These are phyloP conservation scores for Nebria ingens DNA, from an alignment of 1,140 invertebrate genomes.

Conservation along the genomic window DNA sequence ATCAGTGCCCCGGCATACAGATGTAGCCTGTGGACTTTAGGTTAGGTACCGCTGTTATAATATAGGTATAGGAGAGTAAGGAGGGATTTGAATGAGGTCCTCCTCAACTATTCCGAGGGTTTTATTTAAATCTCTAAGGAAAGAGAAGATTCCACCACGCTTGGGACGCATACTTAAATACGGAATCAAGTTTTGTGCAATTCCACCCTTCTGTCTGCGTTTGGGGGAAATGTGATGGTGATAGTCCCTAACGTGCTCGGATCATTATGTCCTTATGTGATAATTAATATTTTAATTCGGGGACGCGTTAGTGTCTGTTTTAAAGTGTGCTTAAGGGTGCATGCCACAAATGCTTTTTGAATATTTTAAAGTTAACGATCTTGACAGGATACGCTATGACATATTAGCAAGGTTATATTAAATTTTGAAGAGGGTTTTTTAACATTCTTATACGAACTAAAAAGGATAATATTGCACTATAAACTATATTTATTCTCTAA, in stretches of 20 bases:
- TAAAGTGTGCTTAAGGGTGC: not conserved
- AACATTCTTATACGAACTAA: no score
- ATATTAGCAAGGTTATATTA: no score
- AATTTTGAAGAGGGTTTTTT: no score
- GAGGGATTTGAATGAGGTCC: no score
- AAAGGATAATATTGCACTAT: no score
- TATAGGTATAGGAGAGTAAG: no score
- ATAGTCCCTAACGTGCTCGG: not conserved
- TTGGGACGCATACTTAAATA: not conserved
- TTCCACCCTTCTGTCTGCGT: not conserved
- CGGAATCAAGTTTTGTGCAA: constrained; percentile 7
- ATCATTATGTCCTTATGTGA: not conserved
- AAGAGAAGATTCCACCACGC: constrained; percentile 3
- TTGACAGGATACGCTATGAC: no score
- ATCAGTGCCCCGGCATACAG: no score
- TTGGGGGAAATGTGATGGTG: not conserved
- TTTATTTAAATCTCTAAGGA: constrained; percentile 8
- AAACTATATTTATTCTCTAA: no score
- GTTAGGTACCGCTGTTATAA: no score
- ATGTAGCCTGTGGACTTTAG: no score
- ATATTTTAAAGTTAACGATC: not conserved
- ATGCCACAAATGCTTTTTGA: not conserved
- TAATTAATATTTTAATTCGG: constrained; percentile 4
- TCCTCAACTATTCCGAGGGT: constrained; percentile 1
- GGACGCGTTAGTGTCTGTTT: not conserved